phyloP scores from a whole-genome alignment of 2,888 invertebrate species.

The Pedicia rivosa region DNA sequence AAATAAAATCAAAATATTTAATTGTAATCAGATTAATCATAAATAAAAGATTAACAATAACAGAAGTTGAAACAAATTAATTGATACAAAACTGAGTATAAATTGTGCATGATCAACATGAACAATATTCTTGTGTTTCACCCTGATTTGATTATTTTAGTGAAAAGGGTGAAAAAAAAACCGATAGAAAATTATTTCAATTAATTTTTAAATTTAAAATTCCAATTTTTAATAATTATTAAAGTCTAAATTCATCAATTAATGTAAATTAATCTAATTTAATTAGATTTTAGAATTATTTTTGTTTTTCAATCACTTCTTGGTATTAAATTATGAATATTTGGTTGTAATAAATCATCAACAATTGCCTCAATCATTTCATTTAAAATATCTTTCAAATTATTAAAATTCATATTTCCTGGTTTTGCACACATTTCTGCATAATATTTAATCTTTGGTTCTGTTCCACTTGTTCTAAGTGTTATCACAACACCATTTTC shows the following conservation, averaged over 20 bases:
- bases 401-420: constrained; percentile 45
- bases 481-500: constrained; percentile 73
- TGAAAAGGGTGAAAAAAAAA: too few relatives aligned
- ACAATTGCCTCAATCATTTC: constrained; percentile 65
- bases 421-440: constrained; percentile 69
- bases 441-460: constrained; percentile 99
- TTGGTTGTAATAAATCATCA: constrained; percentile 66
- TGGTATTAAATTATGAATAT: constrained; percentile 41
- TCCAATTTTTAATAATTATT: background rate
- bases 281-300: background rate
- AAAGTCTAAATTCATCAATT: background rate
- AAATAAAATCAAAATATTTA: too few relatives aligned
- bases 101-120: too few relatives aligned
- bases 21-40: too few relatives aligned
- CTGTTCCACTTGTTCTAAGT: constrained; percentile 92
- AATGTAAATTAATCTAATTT: background rate
- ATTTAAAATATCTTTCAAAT: constrained; percentile 41
- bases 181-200: too few relatives aligned
- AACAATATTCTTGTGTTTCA: too few relatives aligned
- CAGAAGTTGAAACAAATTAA: too few relatives aligned
- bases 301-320: constrained; percentile 7
- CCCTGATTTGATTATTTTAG: too few relatives aligned
- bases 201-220: background rate
- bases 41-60: too few relatives aligned
- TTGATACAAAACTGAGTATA: too few relatives aligned